Base-by-base conservation (phyloP, 2,113 vertebrate genomes). In the Machaerirhynchus nigripectus region DNA sequence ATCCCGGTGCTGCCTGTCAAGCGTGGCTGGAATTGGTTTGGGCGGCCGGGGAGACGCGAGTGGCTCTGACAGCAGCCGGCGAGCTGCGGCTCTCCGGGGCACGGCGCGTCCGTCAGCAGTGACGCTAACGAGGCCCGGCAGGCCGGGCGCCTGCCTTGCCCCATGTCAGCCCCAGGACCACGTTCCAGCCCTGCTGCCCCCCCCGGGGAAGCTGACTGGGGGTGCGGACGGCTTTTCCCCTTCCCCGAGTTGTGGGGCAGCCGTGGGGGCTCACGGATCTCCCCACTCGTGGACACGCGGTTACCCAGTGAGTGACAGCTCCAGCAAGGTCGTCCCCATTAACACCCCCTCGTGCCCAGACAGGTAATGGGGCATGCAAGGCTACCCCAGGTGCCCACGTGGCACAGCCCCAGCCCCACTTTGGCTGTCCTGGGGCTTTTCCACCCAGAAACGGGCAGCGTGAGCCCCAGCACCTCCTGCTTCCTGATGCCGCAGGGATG, bases 241-340 rank as follows among this genome's bases (percentile, higher is more conserved):
- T 70, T 56, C 26, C 33, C 39, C 0, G 1, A 19, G 71, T 11
- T 30, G 17, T 26, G 57, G 63, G 69, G 33, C 44, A 63, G 80
- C 50, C 4, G 0, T 24, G 35, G 15, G 67, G 13, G 46, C 44
- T 52, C 63, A 4, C 0, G 0, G 31, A 31, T 55, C 15, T 27
- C 42, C 12, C 27, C 19, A 6, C 33, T 17, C 9, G 0, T 1
- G 4, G 70, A 7, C 7, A 3, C 0, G 6, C 1, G 0, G n/a
- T 39, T 9, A 13, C 33, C 28, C 61, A 52, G 46, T 0, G 26
- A 20, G 57, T 5, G 24, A 35, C 64, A 52, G 37, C 44, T 69
- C 44, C 40, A 5, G 3, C 2, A 3, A 15, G 44, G 37, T 28
- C 5, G 0, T 50, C 59, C 37, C 63, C 88, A 13, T 30, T 21